Evolutionary conservation across 2,888 invertebrate species (phyloP), one percentile per base, ranked within the genome.

Genomic region (Dynastes tityus): DNA sequence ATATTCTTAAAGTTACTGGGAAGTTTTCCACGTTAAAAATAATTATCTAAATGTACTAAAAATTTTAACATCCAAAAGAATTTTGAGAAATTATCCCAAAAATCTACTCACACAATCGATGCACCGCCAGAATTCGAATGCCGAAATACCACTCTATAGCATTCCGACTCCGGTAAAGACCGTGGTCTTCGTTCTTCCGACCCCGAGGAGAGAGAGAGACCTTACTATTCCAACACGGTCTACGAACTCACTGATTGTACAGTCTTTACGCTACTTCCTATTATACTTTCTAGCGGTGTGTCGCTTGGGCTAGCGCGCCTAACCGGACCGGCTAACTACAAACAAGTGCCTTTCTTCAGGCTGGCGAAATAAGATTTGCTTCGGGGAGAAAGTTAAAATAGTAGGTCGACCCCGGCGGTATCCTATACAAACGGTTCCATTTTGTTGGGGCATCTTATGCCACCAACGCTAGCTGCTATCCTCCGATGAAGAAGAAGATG

Each of bases 391-490:
- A 82, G 79, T 68, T 77, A 37, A 22, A 76, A 68, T 80, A 81
- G 82, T 82, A 80, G 82, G 78, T 70, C 82, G 80, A 65, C 49
- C 45, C 11, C 71, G 8, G 64, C 58, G 77, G 9, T 13, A 73
- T 58, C 6, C 40, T 22, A 45, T 58, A 40, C 58, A 58, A 22
- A 73, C 55, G 73, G 73, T 73, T 58, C 40, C 73, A 27, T 73
- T 73, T 61, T 5, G 9, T 58, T 5, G 8, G 37, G 9, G n/a
- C 58, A 53, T 73, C 73, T 29, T 16, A 58, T 29, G 29, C 45
- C 45, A 45, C 45, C 45, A 8, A 45, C 45, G 9, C 45, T 45
- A 8, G 8, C 45, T 11, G 45, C 11, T 45, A 45, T 8, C 8
- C 45, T 45, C 45, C 45, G 45, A 45, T 11, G 2, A 45, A 45